Evolutionary conservation across 2,113 vertebrate species (phyloP).

Genomic region (Carlito syrichta): DNA sequence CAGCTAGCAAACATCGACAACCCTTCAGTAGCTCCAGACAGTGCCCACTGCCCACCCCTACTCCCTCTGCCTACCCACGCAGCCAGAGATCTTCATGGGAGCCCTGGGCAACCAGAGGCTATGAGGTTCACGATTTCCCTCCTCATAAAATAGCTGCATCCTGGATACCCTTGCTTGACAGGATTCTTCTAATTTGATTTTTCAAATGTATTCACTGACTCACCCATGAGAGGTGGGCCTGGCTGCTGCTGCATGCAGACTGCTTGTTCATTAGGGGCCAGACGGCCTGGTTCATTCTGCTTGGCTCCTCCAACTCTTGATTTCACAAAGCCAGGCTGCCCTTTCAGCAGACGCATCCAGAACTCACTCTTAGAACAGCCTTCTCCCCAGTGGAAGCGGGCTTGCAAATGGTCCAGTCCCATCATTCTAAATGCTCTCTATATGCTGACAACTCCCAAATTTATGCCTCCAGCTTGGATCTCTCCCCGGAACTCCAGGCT

Average conservation of each 20-base stretch:
- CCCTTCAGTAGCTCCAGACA: not conserved
- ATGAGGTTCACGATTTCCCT: not conserved
- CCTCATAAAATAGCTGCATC: not conserved
- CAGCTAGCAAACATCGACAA: not conserved
- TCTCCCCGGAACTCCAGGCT: slow-evolving; percentile 49
- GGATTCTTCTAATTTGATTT: not conserved
- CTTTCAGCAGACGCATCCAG: not conserved
- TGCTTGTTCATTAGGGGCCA: not conserved
- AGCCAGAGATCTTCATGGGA: not conserved
- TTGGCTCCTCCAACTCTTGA: not conserved
- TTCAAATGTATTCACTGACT: not conserved
- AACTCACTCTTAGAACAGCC: not conserved
- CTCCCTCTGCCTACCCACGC: not conserved
- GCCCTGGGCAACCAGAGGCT: not conserved
- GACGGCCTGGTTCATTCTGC: not conserved
- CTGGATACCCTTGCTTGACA: not conserved
- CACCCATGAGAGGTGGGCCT: not conserved
- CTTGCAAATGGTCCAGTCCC: slow-evolving; percentile 24
- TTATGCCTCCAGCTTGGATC: slow-evolving; percentile 27
- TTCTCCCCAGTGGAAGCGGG: not conserved
- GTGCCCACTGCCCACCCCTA: not conserved
- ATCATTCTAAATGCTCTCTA: slow-evolving; percentile 3
- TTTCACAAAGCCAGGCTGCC: not conserved
- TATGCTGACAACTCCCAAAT: slow-evolving; percentile 22
- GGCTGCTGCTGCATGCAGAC: not conserved